Conservation (phyloP, 2,888 invertebrate species). For the Brenthis daphne region DNA sequence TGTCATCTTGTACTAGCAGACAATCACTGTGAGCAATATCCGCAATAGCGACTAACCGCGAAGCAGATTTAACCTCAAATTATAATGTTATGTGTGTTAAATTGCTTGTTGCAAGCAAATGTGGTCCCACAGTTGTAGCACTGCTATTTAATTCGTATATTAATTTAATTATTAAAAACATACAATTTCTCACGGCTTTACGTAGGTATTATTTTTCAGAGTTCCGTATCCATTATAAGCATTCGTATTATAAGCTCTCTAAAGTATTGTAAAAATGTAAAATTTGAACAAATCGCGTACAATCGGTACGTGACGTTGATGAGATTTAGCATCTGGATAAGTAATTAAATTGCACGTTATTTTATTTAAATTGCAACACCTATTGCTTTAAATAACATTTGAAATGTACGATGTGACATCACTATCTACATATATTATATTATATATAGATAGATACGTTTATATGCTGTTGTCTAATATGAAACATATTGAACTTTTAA, state of each 20-base stretch:
- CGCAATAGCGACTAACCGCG: slow-evolving; percentile 22
- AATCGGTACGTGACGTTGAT: neutral
- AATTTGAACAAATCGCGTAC: neutral
- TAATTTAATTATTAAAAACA: neutral
- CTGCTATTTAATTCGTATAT: neutral
- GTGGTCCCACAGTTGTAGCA: slow-evolving; percentile 4
- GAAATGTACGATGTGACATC: too few species aligned
- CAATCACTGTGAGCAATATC: slow-evolving; percentile 50
- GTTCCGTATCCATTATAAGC: too few species aligned
- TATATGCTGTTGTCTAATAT: too few species aligned
- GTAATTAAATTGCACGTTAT: neutral
- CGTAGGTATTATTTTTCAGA: too few species aligned
- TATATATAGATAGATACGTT: too few species aligned
- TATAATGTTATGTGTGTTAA: slow-evolving; percentile 14
- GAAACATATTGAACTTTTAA: too few species aligned
- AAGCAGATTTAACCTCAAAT: slow-evolving; percentile 23
- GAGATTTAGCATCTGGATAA: neutral
- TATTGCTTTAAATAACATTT: too few species aligned
- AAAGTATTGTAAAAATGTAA: neutral
- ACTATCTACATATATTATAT: too few species aligned
- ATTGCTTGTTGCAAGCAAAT: slow-evolving; percentile 14
- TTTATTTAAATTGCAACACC: neutral
- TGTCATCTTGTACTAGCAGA: slow-evolving; percentile 64
- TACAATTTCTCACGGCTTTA: neutral
- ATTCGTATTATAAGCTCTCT: too few species aligned